These are phyloP conservation scores for Gopherus evgoodei DNA, from an alignment of 2,113 vertebrate species.

Conservation along the genomic window DNA sequence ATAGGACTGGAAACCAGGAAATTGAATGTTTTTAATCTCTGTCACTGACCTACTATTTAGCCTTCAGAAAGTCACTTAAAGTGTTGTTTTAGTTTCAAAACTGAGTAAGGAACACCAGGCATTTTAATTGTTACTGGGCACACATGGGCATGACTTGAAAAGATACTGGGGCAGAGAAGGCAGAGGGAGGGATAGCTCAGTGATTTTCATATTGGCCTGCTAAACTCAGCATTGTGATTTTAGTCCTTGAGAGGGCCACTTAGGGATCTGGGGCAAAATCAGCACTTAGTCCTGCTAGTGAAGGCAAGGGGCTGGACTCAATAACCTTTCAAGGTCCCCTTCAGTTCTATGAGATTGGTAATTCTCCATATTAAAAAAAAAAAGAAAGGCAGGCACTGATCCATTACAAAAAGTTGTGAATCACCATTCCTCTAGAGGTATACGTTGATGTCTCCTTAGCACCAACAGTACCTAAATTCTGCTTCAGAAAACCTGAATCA, in stretches of 20 bases:
- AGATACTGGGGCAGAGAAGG: background rate
- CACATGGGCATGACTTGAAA: background rate
- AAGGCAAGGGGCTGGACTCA: too few species aligned
- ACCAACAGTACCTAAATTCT: background rate
- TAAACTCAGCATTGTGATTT: too few species aligned
- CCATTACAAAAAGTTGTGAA: background rate
- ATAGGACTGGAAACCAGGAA: background rate
- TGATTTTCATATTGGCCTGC: too few species aligned
- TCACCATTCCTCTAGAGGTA: background rate
- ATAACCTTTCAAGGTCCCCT: too few species aligned
- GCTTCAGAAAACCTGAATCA: background rate
- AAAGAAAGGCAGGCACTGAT: background rate
- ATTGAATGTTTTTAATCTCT: background rate
- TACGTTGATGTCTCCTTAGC: background rate
- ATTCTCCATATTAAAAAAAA: too few species aligned
- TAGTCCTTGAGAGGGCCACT: too few species aligned
- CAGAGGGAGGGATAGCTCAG: background rate
- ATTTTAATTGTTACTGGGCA: background rate
- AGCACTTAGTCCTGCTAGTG: too few species aligned
- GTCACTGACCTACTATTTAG: background rate
- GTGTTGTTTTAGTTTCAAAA: background rate
- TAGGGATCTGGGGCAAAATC: too few species aligned
- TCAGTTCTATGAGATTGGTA: too few species aligned
- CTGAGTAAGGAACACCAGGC: background rate
- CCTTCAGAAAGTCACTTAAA: background rate